Evolutionary conservation across 1,140 invertebrate species (phyloP).

Genomic region (Mya arenaria): DNA sequence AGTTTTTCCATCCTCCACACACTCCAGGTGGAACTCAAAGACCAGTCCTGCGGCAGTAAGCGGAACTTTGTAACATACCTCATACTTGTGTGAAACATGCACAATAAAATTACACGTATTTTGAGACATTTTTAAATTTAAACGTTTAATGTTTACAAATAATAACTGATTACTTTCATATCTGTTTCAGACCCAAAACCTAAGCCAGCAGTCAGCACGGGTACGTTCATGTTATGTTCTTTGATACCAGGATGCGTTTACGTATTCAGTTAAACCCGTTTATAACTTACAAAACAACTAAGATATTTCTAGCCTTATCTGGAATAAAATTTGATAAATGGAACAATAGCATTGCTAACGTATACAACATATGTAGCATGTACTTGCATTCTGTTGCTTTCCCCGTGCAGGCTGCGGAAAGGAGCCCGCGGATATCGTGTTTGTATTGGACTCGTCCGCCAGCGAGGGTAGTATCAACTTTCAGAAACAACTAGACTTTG

Average conservation of each 20-base stretch:
- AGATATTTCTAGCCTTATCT: not conserved
- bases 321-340: not conserved
- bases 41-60: constrained; percentile 54
- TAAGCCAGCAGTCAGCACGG: not conserved
- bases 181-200: not conserved
- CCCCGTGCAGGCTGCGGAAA: constrained; percentile 50
- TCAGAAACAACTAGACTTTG: constrained; percentile 57
- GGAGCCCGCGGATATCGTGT: constrained; percentile 58
- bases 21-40: constrained; percentile 54
- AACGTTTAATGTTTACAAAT: not conserved
- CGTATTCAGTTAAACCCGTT: not conserved
- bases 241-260: not conserved
- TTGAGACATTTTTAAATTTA: not conserved
- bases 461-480: constrained; percentile 61
- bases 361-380: not conserved
- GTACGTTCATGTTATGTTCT: not conserved
- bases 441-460: constrained; percentile 59
- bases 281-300: not conserved
- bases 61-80: not conserved
- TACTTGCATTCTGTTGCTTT: not conserved
- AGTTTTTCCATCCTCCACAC: constrained; percentile 61
- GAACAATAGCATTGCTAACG: not conserved
- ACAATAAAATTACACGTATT: not conserved
- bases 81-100: not conserved
- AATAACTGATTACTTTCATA: not conserved